Evolutionary conservation across 2,888 invertebrate species (phyloP).

Genomic region (Copidosoma aretas): DNA sequence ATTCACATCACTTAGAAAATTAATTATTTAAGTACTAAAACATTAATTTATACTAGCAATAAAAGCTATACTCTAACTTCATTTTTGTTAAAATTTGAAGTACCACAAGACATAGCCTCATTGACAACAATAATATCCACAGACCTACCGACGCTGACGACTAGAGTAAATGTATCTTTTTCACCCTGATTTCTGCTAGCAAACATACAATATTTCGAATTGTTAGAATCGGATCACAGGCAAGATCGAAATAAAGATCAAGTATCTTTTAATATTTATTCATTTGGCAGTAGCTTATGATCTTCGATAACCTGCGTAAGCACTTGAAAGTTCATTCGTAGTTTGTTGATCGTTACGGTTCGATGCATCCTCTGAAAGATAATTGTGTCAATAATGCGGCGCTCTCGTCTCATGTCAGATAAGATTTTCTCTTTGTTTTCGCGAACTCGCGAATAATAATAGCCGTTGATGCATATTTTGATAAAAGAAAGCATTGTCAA

Average conservation of each 20-base stretch:
- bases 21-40: too few species aligned
- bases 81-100: too few species aligned
- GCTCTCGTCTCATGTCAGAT: slow-evolving; percentile 21
- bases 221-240: too few species aligned
- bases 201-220: too few species aligned
- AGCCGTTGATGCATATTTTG: slow-evolving; percentile 5
- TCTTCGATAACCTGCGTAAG: slow-evolving; percentile 39
- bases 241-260: slow-evolving; percentile 6
- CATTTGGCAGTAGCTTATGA: slow-evolving; percentile 27
- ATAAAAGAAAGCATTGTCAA: neutral
- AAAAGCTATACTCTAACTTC: too few species aligned
- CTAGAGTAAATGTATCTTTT: too few species aligned
- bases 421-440: slow-evolving; percentile 27
- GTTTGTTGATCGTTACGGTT: slow-evolving; percentile 32
- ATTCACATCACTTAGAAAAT: too few species aligned
- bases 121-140: too few species aligned
- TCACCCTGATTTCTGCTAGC: too few species aligned
- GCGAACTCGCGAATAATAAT: slow-evolving; percentile 18
- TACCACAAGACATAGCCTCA: too few species aligned
- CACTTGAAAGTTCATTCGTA: slow-evolving; percentile 40
- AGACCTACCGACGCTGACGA: too few species aligned
- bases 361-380: slow-evolving; percentile 21
- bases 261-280: slow-evolving; percentile 10
- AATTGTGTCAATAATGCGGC: slow-evolving; percentile 25
- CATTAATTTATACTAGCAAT: too few species aligned